phyloP scores from a whole-genome alignment of 2,113 vertebrate species.

The Coptodon bakossiorum region DNA sequence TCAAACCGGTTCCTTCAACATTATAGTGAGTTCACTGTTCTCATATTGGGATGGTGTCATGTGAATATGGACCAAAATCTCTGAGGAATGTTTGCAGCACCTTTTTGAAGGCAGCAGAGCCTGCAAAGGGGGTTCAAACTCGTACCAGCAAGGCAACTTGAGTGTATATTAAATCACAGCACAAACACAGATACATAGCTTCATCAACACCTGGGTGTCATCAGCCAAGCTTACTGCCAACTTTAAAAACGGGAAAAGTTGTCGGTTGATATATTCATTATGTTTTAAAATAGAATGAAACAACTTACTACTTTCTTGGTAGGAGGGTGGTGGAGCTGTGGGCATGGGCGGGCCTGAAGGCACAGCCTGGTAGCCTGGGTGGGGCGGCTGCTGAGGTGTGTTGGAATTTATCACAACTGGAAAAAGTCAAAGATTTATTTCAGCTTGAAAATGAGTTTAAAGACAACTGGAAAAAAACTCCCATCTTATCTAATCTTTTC shows the following conservation, averaged over 20 bases:
- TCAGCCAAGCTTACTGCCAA: not conserved
- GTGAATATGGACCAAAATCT: not conserved
- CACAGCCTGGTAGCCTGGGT: conserved; percentile 69
- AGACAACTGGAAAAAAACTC: not conserved
- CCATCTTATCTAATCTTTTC: not conserved
- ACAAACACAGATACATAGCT: not conserved
- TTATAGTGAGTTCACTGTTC: not conserved
- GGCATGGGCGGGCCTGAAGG: conserved; percentile 42
- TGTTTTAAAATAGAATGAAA: not conserved
- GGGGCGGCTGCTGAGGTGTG: conserved; percentile 26
- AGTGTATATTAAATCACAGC: not conserved
- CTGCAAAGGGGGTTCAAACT: not conserved
- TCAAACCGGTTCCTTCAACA: not conserved
- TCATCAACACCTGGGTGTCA: not conserved
- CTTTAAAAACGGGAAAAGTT: rapidly evolving
- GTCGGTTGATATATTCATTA: rapidly evolving
- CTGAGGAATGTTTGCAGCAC: not conserved
- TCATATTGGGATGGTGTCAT: not conserved
- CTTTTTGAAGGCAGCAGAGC: not conserved
- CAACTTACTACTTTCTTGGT: conserved; percentile 68
- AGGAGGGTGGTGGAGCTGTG: conserved; percentile 74
- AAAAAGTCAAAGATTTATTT: not conserved
- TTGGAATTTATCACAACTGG: conserved; percentile 51
- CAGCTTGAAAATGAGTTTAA: not conserved
- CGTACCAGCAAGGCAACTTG: not conserved